These are phyloP conservation scores for Hyposmocoma kahamanoa DNA, from an alignment of 1,140 invertebrate genomes.

Conservation along the genomic window DNA sequence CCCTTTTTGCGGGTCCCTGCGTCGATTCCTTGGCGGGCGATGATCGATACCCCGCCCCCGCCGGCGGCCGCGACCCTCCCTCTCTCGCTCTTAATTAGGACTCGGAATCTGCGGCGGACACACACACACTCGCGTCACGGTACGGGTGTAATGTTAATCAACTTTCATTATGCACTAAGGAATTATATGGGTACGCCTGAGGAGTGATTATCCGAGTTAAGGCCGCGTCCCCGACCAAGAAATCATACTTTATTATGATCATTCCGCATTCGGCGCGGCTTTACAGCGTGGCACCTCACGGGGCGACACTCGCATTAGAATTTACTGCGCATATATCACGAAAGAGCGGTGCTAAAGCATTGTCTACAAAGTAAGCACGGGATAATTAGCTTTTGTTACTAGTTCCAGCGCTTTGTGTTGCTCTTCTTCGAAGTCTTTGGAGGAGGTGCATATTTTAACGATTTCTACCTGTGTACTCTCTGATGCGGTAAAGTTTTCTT, in stretches of 20 bases:
- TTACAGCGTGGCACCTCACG: conserved; percentile 47
- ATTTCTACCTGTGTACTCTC: no score
- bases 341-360: conserved; percentile 34
- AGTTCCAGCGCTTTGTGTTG: conserved; percentile 18
- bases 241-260: conserved; percentile 72
- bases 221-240: conserved; percentile 65
- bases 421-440: neutral
- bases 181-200: conserved; percentile 71
- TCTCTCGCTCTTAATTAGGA: conserved; percentile 72
- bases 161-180: conserved; percentile 74
- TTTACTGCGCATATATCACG: conserved; percentile 64
- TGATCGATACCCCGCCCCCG: conserved; percentile 67
- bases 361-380: conserved; percentile 43
- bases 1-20: conserved; percentile 69
- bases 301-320: conserved; percentile 54
- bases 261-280: conserved; percentile 44
- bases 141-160: conserved; percentile 65
- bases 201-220: conserved; percentile 69
- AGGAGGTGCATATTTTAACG: no score
- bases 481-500: no score
- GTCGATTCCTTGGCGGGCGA: conserved; percentile 67
- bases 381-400: conserved; percentile 48
- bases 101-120: conserved; percentile 73
- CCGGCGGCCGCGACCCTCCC: conserved; percentile 53
- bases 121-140: conserved; percentile 59